phyloP scores from a whole-genome alignment of 2,888 invertebrate genomes.

The Zonitis immaculata region DNA sequence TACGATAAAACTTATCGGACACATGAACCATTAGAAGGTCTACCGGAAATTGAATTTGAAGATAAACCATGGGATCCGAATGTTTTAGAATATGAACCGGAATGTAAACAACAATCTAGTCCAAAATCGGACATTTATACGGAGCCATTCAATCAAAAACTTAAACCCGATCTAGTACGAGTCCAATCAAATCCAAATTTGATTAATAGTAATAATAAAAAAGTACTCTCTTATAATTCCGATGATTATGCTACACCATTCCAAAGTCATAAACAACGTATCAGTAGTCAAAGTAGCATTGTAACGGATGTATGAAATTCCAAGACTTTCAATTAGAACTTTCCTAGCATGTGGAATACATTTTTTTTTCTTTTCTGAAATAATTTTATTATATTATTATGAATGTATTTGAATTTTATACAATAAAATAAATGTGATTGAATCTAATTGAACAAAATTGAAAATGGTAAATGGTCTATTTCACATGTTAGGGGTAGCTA shows the following conservation, averaged over 20 bases:
- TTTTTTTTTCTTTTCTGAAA: slow-evolving; percentile 12
- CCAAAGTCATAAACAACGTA: slow-evolving; percentile 28
- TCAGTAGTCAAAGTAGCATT: slow-evolving; percentile 42
- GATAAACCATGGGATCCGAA: slow-evolving; percentile 75
- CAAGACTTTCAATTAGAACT: not conserved
- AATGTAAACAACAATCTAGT: slow-evolving; percentile 16
- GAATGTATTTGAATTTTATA: slow-evolving; percentile 11
- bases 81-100: slow-evolving; percentile 23
- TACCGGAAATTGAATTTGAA: slow-evolving; percentile 74
- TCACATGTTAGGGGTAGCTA: slow-evolving; percentile 42
- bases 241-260: slow-evolving; percentile 34
- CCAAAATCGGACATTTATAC: slow-evolving; percentile 26
- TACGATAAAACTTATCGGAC: slow-evolving; percentile 83
- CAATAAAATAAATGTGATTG: slow-evolving; percentile 24
- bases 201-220: slow-evolving; percentile 5
- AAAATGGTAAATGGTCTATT: slow-evolving; percentile 32
- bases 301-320: slow-evolving; percentile 38
- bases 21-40: slow-evolving; percentile 69
- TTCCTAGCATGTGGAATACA: slow-evolving; percentile 35
- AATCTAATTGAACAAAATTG: slow-evolving; percentile 7
- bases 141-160: slow-evolving; percentile 23
- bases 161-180: slow-evolving; percentile 29
- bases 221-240: slow-evolving; percentile 24
- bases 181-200: slow-evolving; percentile 25
- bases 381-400: slow-evolving; percentile 9